Conservation (phyloP, 1,140 invertebrate species). For the Caenorhabditis brenneri region DNA sequence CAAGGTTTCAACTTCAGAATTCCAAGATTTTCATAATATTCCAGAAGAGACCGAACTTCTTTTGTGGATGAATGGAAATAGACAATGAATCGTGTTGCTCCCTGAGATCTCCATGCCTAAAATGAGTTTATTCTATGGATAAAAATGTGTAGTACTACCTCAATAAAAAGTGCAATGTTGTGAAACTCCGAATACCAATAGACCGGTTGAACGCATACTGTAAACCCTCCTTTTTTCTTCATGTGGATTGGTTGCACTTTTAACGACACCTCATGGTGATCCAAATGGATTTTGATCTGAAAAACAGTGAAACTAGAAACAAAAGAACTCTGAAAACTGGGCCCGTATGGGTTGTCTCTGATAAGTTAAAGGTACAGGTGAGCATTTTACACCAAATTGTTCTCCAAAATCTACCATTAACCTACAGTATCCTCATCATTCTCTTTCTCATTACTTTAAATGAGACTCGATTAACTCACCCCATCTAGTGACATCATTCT, state of each 20-base stretch:
- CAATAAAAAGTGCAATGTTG: neutral
- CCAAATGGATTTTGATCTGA: neutral
- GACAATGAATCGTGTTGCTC: neutral
- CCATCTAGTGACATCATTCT: no score
- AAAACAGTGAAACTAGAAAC: no score
- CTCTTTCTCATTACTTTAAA: no score
- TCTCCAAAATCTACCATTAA: neutral
- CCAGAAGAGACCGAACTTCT: neutral
- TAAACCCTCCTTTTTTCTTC: neutral
- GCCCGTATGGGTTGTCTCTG: no score
- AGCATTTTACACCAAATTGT: no score
- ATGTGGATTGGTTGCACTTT: neutral
- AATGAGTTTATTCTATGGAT: neutral
- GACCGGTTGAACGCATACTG: neutral
- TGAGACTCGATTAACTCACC: no score
- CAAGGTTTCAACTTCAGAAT: neutral
- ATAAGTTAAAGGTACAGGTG: no score
- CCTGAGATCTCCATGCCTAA: neutral
- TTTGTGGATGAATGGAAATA: conserved; percentile 1
- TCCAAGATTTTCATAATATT: neutral
- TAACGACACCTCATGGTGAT: neutral
- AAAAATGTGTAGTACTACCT: neutral
- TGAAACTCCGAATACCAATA: neutral
- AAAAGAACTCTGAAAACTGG: no score
- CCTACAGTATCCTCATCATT: neutral